Evolutionary conservation across 2,888 invertebrate species (phyloP).

Genomic region (Drymonia ruficornis): DNA sequence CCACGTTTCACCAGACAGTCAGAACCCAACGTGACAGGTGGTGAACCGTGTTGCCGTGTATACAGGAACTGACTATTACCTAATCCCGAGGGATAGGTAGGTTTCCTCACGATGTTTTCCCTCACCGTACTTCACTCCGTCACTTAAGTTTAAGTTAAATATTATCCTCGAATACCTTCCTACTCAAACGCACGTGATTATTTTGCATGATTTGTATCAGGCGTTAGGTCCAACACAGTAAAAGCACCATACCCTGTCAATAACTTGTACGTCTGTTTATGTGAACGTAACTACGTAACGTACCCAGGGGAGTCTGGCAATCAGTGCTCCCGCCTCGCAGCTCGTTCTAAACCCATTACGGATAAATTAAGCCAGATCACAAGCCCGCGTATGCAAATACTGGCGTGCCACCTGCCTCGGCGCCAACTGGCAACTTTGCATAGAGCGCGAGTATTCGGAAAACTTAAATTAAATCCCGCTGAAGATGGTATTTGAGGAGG

Average conservation of each 20-base stretch:
- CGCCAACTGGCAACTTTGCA: conserved; percentile 14
- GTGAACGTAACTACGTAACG: conserved; percentile 32
- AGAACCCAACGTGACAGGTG: no score
- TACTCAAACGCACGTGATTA: no score
- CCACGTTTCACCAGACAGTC: no score
- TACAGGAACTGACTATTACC: no score
- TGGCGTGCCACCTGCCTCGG: conserved; percentile 34
- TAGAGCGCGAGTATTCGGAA: conserved; percentile 23
- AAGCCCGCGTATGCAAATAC: conserved; percentile 58
- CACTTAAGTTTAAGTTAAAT: no score
- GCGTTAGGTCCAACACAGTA: no score
- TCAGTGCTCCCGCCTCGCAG: conserved; percentile 66
- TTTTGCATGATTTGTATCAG: no score
- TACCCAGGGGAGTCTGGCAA: conserved; percentile 74
- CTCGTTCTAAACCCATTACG: conserved; percentile 77
- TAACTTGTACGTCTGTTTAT: conserved; percentile 38
- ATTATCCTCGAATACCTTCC: no score
- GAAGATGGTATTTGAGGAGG: background rate
- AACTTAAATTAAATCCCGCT: conserved; percentile 31
- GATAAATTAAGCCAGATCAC: conserved; percentile 76
- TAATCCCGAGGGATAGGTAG: no score
- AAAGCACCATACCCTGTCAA: conserved; percentile 13
- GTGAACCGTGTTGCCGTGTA: no score
- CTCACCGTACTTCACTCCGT: no score
- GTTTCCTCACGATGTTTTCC: no score